Conservation (phyloP, 1,140 invertebrate genomes). For the Matsumurasca onukii region DNA sequence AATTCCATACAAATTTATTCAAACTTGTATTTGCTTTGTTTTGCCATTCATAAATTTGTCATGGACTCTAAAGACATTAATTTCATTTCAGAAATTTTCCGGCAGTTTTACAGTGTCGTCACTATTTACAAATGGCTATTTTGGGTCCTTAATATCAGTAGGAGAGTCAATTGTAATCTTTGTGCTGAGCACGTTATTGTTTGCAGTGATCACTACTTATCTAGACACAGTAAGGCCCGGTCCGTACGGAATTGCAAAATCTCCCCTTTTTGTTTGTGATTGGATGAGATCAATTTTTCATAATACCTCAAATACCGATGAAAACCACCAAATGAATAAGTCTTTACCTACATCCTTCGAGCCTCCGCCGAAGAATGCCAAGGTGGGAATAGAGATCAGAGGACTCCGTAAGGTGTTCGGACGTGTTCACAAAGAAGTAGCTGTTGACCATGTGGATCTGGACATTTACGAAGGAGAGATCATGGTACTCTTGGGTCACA, state of each 20-base stretch:
- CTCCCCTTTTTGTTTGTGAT: too few relatives aligned
- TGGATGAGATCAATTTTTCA: not conserved
- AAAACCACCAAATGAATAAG: not conserved
- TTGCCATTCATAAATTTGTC: not conserved
- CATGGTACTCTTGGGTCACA: conserved; percentile 82
- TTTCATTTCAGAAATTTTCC: not conserved
- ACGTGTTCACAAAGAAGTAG: conserved; percentile 16
- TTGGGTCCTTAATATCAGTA: not conserved
- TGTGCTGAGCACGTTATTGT: not conserved
- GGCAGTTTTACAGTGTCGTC: not conserved
- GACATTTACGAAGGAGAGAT: conserved; percentile 64
- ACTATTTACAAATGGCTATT: not conserved
- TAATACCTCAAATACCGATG: too few relatives aligned
- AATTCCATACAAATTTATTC: not conserved
- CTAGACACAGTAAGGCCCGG: not conserved
- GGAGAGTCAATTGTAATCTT: not conserved
- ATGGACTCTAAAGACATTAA: not conserved
- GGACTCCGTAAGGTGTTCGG: conserved; percentile 31
- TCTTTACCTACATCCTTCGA: not conserved
- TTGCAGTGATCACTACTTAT: not conserved
- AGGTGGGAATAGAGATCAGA: conserved; percentile 20
- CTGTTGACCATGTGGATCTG: conserved; percentile 38
- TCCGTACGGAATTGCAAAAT: not conserved
- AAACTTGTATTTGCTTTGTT: not conserved
- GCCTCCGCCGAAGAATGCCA: not conserved